Evolutionary conservation across 2,797 vertebrate genomes (phyloP).

Genomic region (Takifugu rubripes): DNA sequence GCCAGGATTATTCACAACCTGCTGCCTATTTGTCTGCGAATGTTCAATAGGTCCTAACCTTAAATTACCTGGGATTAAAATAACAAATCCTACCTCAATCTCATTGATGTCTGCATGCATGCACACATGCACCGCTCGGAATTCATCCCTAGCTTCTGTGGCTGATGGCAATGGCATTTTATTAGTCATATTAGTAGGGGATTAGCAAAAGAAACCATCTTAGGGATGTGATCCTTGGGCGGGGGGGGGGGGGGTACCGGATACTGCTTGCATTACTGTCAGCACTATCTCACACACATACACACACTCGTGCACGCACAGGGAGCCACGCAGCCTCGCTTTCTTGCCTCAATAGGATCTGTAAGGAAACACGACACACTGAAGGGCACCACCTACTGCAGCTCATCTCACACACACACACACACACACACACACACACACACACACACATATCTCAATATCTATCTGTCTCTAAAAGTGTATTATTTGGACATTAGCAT

Average conservation of each 20-base stretch:
- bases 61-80: background rate
- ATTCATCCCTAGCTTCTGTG: conserved; percentile 32
- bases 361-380: conserved; percentile 60
- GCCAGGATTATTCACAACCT: background rate
- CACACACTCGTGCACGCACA: conserved; percentile 11
- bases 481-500: no score
- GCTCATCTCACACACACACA: conserved; percentile 31
- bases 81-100: background rate
- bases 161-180: conserved; percentile 66
- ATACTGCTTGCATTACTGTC: conserved; percentile 68
- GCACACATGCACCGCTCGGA: conserved; percentile 6
- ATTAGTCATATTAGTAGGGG: conserved; percentile 69
- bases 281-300: conserved; percentile 44
- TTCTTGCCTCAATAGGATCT: conserved; percentile 61
- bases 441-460: background rate
- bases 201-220: conserved; percentile 67
- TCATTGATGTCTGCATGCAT: conserved; percentile 2
- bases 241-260: conserved; percentile 51
- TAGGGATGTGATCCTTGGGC: conserved; percentile 61
- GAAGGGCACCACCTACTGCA: conserved; percentile 54
- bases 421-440: conserved; percentile 18
- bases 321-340: conserved; percentile 47
- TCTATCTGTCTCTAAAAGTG: background rate
- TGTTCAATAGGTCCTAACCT: no score
- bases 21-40: no score